Evolutionary conservation across 2,113 vertebrate genomes (phyloP).

Genomic region (Spizaetus ornatus): DNA sequence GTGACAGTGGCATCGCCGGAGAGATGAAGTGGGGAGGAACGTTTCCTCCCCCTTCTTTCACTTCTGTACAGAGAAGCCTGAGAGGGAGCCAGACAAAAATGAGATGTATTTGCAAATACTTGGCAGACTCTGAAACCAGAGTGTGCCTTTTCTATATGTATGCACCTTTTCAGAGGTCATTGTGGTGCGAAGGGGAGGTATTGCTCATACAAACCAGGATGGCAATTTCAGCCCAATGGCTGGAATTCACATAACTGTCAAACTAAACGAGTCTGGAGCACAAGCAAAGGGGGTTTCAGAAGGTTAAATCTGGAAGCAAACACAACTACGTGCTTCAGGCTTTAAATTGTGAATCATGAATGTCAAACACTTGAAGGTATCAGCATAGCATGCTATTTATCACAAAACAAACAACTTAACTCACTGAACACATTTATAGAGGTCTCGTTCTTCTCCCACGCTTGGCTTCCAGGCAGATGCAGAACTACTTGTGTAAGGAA

Average conservation of each 20-base stretch:
- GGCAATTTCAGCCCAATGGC: not conserved
- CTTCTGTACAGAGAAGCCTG: not conserved
- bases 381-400: not conserved
- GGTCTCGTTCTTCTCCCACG: not conserved
- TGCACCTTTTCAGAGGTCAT: not conserved
- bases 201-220: not conserved
- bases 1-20: not conserved
- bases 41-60: not conserved
- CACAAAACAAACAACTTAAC: constrained; percentile 34
- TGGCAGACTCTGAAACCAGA: not conserved
- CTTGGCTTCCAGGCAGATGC: not conserved
- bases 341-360: constrained; percentile 30
- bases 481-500: not conserved
- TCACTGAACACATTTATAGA: not conserved
- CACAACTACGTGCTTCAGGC: not conserved
- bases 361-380: constrained; percentile 36
- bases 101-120: not conserved
- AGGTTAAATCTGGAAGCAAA: constrained; percentile 15
- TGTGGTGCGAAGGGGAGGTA: not conserved
- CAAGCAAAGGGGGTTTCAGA: not conserved
- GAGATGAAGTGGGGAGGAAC: not conserved
- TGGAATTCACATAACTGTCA: constrained; percentile 16
- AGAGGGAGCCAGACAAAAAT: not conserved
- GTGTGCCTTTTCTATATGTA: not conserved
- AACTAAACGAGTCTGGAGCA: not conserved